Conservation (phyloP, 2,888 invertebrate genomes). For the Amiota communis region DNA sequence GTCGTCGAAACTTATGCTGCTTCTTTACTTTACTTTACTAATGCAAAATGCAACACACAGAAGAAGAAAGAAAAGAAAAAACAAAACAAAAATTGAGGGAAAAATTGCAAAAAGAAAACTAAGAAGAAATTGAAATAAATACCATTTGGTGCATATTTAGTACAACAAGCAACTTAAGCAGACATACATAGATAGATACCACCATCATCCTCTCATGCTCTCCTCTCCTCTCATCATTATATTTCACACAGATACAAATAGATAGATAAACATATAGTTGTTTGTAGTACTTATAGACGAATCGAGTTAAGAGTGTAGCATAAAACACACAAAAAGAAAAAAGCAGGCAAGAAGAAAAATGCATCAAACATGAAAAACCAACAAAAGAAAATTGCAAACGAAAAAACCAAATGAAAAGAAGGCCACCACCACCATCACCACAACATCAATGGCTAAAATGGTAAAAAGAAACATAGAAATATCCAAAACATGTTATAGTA, state of each 20-base stretch:
- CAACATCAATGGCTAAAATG: conserved; percentile 31
- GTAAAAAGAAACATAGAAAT: conserved; percentile 52
- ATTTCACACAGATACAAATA: too few relatives aligned
- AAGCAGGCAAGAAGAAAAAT: conserved; percentile 61
- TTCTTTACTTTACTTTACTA: conserved; percentile 27
- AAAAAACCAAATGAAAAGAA: background rate
- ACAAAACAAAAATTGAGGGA: conserved; percentile 16
- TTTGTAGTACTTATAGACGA: background rate
- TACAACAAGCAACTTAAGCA: conserved; percentile 43
- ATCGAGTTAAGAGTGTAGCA: background rate
- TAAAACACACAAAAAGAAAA: conserved; percentile 24
- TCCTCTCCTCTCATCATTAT: too few relatives aligned
- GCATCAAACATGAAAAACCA: conserved; percentile 58
- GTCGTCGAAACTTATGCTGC: conserved; percentile 37
- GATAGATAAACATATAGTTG: too few relatives aligned
- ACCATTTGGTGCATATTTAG: conserved; percentile 63
- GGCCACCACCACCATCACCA: background rate
- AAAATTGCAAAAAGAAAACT: conserved; percentile 33
- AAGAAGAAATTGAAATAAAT: conserved; percentile 48
- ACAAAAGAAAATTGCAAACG: conserved; percentile 23
- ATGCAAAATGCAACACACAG: background rate
- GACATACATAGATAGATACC: background rate
- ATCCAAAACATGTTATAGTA: conserved; percentile 52
- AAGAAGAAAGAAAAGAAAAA: too few relatives aligned
- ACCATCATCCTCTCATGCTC: background rate